These are phyloP conservation scores for Heliconius eleuchia DNA, from an alignment of 1,140 invertebrate genomes.

Conservation along the genomic window DNA sequence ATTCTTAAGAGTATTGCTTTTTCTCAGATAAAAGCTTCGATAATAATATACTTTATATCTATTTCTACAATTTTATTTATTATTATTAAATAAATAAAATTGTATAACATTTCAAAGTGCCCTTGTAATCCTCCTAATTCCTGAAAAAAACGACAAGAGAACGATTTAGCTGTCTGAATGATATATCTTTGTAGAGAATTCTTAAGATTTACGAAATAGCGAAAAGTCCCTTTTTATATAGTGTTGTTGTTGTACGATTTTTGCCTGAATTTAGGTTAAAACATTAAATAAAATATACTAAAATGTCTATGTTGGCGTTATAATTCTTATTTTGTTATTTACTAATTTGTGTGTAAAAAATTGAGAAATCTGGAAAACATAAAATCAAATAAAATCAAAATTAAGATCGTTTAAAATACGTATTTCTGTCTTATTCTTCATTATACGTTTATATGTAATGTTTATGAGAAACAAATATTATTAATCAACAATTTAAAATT, in stretches of 20 bases:
- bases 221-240: constrained; percentile 19
- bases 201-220: constrained; percentile 46
- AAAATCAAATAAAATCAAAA: no score
- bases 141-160: constrained; percentile 31
- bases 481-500: neutral
- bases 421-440: no score
- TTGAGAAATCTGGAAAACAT: no score
- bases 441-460: no score
- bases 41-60: neutral
- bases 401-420: no score
- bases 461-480: neutral
- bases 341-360: no score
- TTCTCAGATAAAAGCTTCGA: no score
- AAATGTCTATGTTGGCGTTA: neutral
- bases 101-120: constrained; percentile 21
- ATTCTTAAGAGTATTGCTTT: neutral
- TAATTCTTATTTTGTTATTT: neutral
- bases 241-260: constrained; percentile 7
- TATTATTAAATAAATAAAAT: neutral
- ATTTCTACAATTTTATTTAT: neutral
- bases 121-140: constrained; percentile 24
- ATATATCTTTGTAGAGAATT: constrained; percentile 58
- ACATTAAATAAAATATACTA: neutral
- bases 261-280: neutral
- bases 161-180: constrained; percentile 63